A percentile compares a stretch with the other conserved stretches of the same genome.
Evolutionary conservation across 2,888 invertebrate genomes (phyloP).

Genomic region (Drosophila merina): DNA sequence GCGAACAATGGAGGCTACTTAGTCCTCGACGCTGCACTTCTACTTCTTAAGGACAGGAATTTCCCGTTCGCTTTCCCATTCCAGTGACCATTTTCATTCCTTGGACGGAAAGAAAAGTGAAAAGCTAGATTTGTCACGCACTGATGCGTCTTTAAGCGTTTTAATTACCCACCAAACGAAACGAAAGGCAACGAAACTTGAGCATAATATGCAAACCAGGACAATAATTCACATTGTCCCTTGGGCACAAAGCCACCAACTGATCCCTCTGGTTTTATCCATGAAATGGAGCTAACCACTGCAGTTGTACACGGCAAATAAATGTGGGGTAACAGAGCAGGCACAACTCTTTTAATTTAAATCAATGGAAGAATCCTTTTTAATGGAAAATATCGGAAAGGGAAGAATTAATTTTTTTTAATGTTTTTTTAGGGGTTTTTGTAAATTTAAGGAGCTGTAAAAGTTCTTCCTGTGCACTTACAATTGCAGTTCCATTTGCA

Average conservation of each 20-base stretch:
- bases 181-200: constrained; percentile 60
- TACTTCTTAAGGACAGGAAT: constrained; percentile 3
- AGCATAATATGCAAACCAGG: constrained; percentile 77
- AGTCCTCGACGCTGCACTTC: constrained; percentile 48
- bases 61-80: constrained; percentile 8
- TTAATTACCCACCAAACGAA: constrained; percentile 80
- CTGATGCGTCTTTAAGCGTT: constrained; percentile 81
- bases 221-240: constrained; percentile 80
- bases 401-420: no score
- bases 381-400: not conserved
- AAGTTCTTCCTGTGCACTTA: constrained; percentile 53
- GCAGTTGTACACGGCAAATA: constrained; percentile 10
- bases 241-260: constrained; percentile 52
- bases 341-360: no score
- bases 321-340: no score
- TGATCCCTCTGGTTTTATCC: constrained; percentile 7
- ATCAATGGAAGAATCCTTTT: not conserved
- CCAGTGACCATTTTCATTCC: constrained; percentile 44
- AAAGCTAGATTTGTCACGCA: constrained; percentile 81
- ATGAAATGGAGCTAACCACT: constrained; percentile 31
- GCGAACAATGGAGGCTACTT: constrained; percentile 67
- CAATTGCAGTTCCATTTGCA: constrained; percentile 67
- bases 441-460: not conserved
- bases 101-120: constrained; percentile 72
- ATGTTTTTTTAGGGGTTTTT: no score